A percentile compares a stretch with the other conserved stretches of the same genome.
Conservation (phyloP, 2,888 invertebrate genomes). For the Desoria tigrina region DNA sequence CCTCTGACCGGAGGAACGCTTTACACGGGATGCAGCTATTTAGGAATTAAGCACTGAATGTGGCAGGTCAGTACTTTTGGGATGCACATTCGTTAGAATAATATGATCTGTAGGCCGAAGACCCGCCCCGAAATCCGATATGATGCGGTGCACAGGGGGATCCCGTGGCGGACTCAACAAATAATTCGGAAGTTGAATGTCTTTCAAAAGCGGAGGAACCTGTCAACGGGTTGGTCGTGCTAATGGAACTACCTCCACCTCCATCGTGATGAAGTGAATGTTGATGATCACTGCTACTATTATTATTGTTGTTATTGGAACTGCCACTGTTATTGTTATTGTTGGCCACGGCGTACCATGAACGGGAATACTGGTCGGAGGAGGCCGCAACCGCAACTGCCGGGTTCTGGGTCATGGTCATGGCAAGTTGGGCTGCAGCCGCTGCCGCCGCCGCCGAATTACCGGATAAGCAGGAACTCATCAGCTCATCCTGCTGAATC, state of each 20-base stretch:
- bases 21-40: too few species aligned
- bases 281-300: slow-evolving; percentile 29
- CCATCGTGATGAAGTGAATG: slow-evolving; percentile 29
- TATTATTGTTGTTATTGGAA: slow-evolving; percentile 26
- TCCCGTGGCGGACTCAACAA: slow-evolving; percentile 36
- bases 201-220: slow-evolving; percentile 31
- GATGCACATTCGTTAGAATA: slow-evolving; percentile 49
- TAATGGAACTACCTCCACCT: slow-evolving; percentile 28
- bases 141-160: slow-evolving; percentile 44
- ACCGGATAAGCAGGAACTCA: slow-evolving; percentile 34
- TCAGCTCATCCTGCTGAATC: slow-evolving; percentile 43
- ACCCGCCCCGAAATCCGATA: slow-evolving; percentile 40
- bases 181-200: slow-evolving; percentile 39
- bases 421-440: slow-evolving; percentile 41
- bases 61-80: slow-evolving; percentile 43
- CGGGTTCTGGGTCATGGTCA: slow-evolving; percentile 41
- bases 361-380: slow-evolving; percentile 44
- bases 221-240: slow-evolving; percentile 15
- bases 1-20: too few species aligned
- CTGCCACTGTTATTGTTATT: slow-evolving; percentile 34
- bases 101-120: slow-evolving; percentile 47
- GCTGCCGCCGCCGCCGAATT: slow-evolving; percentile 39
- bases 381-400: slow-evolving; percentile 35
- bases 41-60: background rate
- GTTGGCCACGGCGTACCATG: slow-evolving; percentile 47